Evolutionary conservation across 37 sponge, comb jelly and placozoan species (phyloP), one percentile per base, ranked within the genome.

Genomic region (Crambe crambe): DNA sequence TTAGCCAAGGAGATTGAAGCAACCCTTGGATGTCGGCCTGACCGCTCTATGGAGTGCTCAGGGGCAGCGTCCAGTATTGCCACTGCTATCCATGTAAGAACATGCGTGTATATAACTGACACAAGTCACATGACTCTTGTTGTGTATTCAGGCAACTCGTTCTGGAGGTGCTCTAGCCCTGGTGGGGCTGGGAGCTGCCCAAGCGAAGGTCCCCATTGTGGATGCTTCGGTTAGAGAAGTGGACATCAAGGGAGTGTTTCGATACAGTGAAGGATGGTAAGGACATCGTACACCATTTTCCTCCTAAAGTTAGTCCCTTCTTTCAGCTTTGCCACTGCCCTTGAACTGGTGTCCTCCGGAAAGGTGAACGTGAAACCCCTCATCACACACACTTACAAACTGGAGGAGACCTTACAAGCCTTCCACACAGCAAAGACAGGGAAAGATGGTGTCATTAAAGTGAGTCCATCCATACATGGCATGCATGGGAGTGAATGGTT

Each of bases 181-280:
- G 76, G 95, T 97, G 10, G 98, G 98, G 10, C 80, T 94, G 38
- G 98, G 98, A 34, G 81, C 89, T 67, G 84, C 98, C 17, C 86
- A 85, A 31, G 83, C 73, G 35, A 85, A 85, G 38, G 54, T 97
- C 20, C 98, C 98, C 64, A 94, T 97, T 51, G 86, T 92, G 51
- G 79, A 94, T 82, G 98, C 95, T 34, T 73, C 86, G 21, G 85
- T 97, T 29, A 75, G 95, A 36, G 98, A 97, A 47, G 95, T 97
- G 64, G 98, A 97, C 77, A 97, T 97, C 74, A 75, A 86, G 66
- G 98, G 98, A 0, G 89, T 97, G 18, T 97, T 97, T 81, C 79
- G 98, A 21, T 97, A 97, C 66, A 74, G 64, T 38, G 92, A 93
- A 77, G 86, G 87, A 84, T 90, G 35, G 44, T 34, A 26, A 58